Evolutionary conservation across 2,888 invertebrate genomes (phyloP).

Genomic region (Drosophila prostipennis): DNA sequence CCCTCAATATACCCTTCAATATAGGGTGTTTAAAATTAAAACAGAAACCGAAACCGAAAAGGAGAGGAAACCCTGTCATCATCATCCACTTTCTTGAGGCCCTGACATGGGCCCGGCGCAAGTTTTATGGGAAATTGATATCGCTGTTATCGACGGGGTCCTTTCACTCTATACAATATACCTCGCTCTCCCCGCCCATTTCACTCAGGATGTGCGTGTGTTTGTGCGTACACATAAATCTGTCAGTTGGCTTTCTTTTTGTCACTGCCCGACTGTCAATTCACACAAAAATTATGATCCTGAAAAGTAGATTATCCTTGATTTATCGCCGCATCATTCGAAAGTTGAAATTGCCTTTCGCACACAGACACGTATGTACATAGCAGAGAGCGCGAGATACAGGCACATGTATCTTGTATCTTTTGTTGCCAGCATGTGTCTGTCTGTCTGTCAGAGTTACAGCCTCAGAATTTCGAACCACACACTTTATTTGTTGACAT

Average conservation of each 20-base stretch:
- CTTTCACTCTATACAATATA: slow-evolving; percentile 27
- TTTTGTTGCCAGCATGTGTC: slow-evolving; percentile 75
- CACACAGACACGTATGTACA: slow-evolving; percentile 34
- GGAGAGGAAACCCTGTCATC: slow-evolving; percentile 42
- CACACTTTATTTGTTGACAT: slow-evolving; percentile 76
- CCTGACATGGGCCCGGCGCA: slow-evolving; percentile 45
- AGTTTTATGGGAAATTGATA: slow-evolving; percentile 83
- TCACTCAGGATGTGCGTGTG: slow-evolving; percentile 53
- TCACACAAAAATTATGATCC: slow-evolving; percentile 84
- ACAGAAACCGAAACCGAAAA: not conserved
- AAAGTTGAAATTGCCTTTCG: slow-evolving; percentile 76
- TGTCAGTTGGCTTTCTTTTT: slow-evolving; percentile 82
- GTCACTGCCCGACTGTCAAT: slow-evolving; percentile 82
- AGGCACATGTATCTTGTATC: slow-evolving; percentile 51
- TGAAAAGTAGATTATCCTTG: slow-evolving; percentile 84
- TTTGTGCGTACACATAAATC: slow-evolving; percentile 81
- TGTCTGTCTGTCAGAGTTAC: slow-evolving; percentile 50
- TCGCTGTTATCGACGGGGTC: slow-evolving; percentile 64
- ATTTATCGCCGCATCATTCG: slow-evolving; percentile 83
- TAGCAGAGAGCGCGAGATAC: not conserved
- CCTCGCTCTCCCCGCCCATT: slow-evolving; percentile 20
- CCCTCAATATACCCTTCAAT: no score
- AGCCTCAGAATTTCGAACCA: slow-evolving; percentile 50
- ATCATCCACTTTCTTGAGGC: slow-evolving; percentile 65
- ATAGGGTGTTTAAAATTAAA: not conserved